These are phyloP conservation scores for Tympanuchus pallidicinctus DNA, from an alignment of 2,113 vertebrate genomes.

Conservation along the genomic window DNA sequence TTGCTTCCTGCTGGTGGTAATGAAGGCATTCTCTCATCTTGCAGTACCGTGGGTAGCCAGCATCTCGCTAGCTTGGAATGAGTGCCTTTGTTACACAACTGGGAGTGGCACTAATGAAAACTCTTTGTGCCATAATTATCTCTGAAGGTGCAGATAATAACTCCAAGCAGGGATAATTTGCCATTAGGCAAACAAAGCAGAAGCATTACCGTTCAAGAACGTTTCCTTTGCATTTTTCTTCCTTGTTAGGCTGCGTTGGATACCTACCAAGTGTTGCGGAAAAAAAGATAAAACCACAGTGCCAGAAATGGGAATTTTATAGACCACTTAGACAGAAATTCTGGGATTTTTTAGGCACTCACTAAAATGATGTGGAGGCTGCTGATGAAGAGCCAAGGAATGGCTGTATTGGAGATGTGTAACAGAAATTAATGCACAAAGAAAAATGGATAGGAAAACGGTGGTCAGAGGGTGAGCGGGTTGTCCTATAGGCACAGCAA, in stretches of 20 bases:
- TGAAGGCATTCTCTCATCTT: not conserved
- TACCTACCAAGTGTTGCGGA: not conserved
- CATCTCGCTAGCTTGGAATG: not conserved
- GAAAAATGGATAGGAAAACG: not conserved
- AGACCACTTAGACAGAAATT: not conserved
- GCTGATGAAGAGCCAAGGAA: not conserved
- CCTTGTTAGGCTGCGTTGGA: not conserved
- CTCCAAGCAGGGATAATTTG: not conserved
- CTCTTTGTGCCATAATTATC: not conserved
- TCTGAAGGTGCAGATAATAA: not conserved
- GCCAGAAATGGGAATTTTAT: not conserved
- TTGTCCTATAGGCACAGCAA: not conserved
- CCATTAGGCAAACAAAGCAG: not conserved
- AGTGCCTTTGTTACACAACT: not conserved
- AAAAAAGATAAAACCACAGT: not conserved
- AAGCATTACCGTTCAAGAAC: not conserved
- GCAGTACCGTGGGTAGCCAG: not conserved
- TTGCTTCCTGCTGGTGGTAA: constrained; percentile 19
- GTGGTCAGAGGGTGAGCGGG: not conserved
- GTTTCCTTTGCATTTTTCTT: not conserved
- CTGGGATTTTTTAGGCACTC: not conserved
- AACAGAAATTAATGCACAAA: not conserved
- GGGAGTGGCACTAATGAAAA: not conserved
- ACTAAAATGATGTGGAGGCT: not conserved
- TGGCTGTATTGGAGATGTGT: not conserved